These are phyloP conservation scores for Halichoerus grypus DNA, from an alignment of 2,113 vertebrate species.

Conservation along the genomic window DNA sequence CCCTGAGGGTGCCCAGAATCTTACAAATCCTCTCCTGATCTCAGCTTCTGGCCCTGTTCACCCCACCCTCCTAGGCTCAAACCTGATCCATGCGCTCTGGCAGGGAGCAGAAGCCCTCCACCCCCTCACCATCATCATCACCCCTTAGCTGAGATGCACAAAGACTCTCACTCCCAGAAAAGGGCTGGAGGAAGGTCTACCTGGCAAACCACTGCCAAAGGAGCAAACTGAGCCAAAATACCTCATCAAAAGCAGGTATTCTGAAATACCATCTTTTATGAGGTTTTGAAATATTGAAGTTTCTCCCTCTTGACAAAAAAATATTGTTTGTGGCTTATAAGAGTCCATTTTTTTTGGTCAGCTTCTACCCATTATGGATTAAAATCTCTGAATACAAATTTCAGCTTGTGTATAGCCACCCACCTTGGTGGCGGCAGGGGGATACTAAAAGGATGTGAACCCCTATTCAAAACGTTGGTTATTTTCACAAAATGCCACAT, in stretches of 20 bases:
- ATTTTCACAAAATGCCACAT: background rate
- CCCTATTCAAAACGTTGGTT: background rate
- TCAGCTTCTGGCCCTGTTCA: background rate
- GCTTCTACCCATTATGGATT: background rate
- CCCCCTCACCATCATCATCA: background rate
- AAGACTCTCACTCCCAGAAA: background rate
- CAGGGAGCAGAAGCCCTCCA: background rate
- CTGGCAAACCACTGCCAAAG: background rate
- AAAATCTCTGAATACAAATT: conserved; percentile 35
- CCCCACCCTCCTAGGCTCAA: background rate
- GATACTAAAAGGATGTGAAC: background rate
- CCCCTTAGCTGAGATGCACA: background rate
- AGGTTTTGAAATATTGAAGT: conserved; percentile 37
- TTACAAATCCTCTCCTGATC: background rate
- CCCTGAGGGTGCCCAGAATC: background rate
- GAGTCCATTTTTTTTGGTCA: background rate
- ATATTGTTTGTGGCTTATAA: background rate
- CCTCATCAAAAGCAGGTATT: background rate
- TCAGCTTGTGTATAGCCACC: background rate
- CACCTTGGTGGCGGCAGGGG: background rate
- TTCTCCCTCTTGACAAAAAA: conserved; percentile 21
- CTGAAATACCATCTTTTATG: background rate
- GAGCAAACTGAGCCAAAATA: background rate
- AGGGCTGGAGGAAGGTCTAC: background rate
- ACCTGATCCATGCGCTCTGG: background rate